phyloP scores from a whole-genome alignment of 1,140 invertebrate genomes.

The Carposina sasakii region DNA sequence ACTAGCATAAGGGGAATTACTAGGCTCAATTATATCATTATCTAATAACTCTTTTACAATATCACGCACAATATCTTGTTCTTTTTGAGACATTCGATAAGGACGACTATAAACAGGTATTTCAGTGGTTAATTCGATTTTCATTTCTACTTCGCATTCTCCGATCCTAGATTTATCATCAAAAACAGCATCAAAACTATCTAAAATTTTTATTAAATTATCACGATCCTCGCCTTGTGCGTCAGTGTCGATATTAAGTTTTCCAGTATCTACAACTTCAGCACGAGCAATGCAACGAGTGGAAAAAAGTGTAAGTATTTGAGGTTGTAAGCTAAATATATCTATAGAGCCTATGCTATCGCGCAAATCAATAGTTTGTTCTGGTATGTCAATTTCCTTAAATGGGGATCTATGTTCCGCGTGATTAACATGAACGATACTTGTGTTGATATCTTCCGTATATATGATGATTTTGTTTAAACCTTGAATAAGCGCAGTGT shows the following conservation, averaged over 20 bases:
- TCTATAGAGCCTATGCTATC: constrained; percentile 8
- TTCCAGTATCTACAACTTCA: neutral
- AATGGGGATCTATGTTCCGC: neutral
- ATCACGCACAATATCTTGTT: neutral
- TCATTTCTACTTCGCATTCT: neutral
- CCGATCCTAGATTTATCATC: neutral
- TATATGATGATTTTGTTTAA: neutral
- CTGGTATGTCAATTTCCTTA: constrained; percentile 1
- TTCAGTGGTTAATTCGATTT: neutral
- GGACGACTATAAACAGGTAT: neutral
- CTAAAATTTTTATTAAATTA: neutral
- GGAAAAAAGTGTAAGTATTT: neutral
- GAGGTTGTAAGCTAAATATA: neutral
- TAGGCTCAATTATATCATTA: constrained; percentile 3
- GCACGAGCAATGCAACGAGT: neutral
- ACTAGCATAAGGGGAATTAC: constrained; percentile 1
- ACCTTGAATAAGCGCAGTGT: neutral
- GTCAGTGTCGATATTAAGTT: neutral
- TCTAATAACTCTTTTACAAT: constrained; percentile 1
- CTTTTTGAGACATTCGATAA: neutral
- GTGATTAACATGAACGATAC: neutral
- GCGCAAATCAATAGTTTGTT: neutral
- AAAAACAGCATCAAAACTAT: neutral
- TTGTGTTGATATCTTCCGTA: neutral
- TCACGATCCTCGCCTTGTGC: neutral